A percentile compares a stretch with the other conserved stretches of the same genome.
phyloP scores from a whole-genome alignment of 2,113 vertebrate species.

The Ceratotherium simum region DNA sequence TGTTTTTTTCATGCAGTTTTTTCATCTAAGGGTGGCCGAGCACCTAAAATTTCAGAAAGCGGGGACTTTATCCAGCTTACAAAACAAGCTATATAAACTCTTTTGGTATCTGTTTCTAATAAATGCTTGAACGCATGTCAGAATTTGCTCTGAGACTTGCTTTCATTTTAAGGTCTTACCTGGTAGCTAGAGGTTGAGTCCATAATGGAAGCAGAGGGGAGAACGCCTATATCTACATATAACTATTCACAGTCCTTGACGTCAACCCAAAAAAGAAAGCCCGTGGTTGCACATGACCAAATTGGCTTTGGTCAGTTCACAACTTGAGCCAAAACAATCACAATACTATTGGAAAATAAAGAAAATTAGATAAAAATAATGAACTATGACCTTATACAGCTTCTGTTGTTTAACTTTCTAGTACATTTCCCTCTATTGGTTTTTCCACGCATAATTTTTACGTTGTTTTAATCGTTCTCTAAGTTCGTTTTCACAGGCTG shows the following conservation, averaged over 20 bases:
- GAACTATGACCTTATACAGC: neutral
- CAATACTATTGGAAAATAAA: neutral
- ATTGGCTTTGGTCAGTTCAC: neutral
- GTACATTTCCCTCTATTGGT: neutral
- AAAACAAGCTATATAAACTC: neutral
- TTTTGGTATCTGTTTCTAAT: conserved; percentile 3
- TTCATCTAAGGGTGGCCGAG: neutral
- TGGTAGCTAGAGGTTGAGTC: neutral
- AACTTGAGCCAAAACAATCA: neutral
- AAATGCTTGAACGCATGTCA: neutral
- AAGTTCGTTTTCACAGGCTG: neutral
- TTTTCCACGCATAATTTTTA: conserved; percentile 7
- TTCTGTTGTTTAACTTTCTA: neutral
- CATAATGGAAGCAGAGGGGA: neutral
- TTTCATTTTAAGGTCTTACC: neutral
- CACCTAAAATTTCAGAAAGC: neutral
- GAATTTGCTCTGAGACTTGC: neutral
- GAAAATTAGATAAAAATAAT: neutral
- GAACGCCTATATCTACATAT: neutral
- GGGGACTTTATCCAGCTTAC: neutral
- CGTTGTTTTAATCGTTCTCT: neutral
- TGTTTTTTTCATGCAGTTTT: neutral
- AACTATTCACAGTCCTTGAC: neutral
- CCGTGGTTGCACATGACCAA: neutral
- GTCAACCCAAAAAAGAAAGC: neutral